Conservation (phyloP, 2,888 invertebrate genomes). For the Diloba caeruleocephala region DNA sequence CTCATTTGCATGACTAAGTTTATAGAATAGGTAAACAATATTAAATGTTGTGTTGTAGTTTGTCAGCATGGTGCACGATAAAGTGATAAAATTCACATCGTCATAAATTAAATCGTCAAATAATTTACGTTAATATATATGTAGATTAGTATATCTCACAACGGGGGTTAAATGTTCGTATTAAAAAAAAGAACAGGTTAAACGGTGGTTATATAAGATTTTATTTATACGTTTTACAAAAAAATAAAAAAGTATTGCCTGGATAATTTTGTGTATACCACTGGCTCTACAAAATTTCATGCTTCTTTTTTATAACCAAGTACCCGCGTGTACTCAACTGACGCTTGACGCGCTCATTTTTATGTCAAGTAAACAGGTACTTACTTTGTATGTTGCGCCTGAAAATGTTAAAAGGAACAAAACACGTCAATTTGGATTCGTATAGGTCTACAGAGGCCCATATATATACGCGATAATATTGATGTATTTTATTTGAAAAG, state of each 20-base stretch:
- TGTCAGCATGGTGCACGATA: constrained; percentile 12
- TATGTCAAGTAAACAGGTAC: constrained; percentile 16
- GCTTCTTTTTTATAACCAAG: background rate
- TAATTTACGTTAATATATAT: constrained; percentile 3
- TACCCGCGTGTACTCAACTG: background rate
- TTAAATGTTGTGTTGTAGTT: background rate
- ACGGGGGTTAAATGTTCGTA: constrained; percentile 3
- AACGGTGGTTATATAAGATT: background rate
- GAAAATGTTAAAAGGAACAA: constrained; percentile 12
- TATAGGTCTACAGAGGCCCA: background rate
- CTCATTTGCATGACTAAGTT: no score
- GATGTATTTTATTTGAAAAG: constrained; percentile 34
- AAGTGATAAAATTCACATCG: constrained; percentile 17
- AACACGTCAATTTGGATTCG: constrained; percentile 8
- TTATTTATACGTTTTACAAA: no score
- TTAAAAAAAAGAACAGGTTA: background rate
- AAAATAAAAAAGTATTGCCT: no score
- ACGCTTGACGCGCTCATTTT: constrained; percentile 13
- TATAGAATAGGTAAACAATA: background rate
- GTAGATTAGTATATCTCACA: constrained; percentile 5
- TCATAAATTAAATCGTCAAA: constrained; percentile 7
- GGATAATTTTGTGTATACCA: no score
- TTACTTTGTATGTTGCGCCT: constrained; percentile 7
- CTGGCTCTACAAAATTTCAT: no score
- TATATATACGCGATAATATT: constrained; percentile 10